These are phyloP conservation scores for Drosophila antonietae DNA, from an alignment of 2,888 invertebrate species.

Conservation along the genomic window DNA sequence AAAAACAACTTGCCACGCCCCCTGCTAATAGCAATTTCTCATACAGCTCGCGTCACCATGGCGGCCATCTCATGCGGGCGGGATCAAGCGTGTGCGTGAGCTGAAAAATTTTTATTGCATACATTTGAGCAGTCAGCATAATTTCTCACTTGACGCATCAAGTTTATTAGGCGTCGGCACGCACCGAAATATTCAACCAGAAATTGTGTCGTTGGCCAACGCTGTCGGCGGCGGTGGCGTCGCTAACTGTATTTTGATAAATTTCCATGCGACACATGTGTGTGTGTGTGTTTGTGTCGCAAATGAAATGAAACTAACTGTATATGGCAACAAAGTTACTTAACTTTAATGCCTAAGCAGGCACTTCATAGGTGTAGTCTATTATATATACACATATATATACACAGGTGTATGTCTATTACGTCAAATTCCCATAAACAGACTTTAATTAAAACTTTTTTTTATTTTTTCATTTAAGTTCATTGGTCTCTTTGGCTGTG, in stretches of 20 bases:
- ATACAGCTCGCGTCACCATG: slow-evolving; percentile 58
- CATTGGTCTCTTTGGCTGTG: neutral
- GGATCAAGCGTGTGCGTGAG: slow-evolving; percentile 66
- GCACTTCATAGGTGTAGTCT: neutral
- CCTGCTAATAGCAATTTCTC: slow-evolving; percentile 63
- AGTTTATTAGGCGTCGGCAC: slow-evolving; percentile 72
- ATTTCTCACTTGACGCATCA: slow-evolving; percentile 76
- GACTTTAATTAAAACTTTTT: slow-evolving; percentile 20
- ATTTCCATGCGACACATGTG: slow-evolving; percentile 25
- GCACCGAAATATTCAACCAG: slow-evolving; percentile 17
- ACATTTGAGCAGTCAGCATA: slow-evolving; percentile 76
- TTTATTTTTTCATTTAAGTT: neutral
- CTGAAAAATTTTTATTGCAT: slow-evolving; percentile 82
- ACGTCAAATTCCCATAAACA: neutral
- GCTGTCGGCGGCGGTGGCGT: slow-evolving; percentile 4
- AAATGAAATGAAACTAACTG: neutral
- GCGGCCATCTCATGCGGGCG: slow-evolving; percentile 51
- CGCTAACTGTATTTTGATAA: slow-evolving; percentile 46
- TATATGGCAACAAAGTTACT: neutral
- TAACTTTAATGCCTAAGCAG: slow-evolving; percentile 4
- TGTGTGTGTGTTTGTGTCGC: slow-evolving; percentile 4
- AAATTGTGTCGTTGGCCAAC: slow-evolving; percentile 33
- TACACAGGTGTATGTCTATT: neutral
- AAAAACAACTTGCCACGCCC: slow-evolving; percentile 13
- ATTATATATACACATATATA: neutral